phyloP scores from a whole-genome alignment of 2,113 vertebrate species.

The Morone saxatilis region DNA sequence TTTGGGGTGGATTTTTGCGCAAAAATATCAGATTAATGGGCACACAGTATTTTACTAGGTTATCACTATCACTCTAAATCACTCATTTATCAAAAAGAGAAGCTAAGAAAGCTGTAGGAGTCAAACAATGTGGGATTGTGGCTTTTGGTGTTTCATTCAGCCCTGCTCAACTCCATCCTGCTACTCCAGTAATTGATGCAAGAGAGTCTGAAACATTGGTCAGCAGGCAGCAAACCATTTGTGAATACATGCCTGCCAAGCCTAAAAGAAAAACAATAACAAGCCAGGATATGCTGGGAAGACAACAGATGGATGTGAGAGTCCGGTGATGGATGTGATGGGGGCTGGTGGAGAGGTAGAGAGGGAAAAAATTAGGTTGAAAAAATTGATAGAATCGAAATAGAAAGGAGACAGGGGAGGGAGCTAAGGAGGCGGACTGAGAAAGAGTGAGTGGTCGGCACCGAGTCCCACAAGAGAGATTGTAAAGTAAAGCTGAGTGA shows the following conservation, averaged over 20 bases:
- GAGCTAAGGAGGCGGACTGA: constrained; percentile 62
- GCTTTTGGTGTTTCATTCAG: constrained; percentile 54
- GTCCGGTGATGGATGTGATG: constrained; percentile 71
- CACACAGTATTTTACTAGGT: background rate
- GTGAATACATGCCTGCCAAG: constrained; percentile 72
- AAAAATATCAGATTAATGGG: constrained; percentile 14
- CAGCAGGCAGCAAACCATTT: constrained; percentile 74
- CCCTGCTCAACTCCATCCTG: constrained; percentile 37
- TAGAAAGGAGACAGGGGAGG: constrained; percentile 59
- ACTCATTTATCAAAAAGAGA: constrained; percentile 28
- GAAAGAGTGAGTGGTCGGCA: constrained; percentile 68
- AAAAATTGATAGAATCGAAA: constrained; percentile 57
- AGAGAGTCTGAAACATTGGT: constrained; percentile 72
- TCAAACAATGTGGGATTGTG: constrained; percentile 40
- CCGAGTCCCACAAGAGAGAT: constrained; percentile 92
- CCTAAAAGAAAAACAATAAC: constrained; percentile 76
- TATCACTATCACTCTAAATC: background rate
- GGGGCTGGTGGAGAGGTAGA: constrained; percentile 50
- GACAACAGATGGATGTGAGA: constrained; percentile 69
- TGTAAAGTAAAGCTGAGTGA: constrained; percentile 94
- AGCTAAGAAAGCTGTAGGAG: background rate
- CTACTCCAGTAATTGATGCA: constrained; percentile 76
- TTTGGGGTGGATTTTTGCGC: constrained; percentile 8
- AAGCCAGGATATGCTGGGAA: constrained; percentile 51
- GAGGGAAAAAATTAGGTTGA: constrained; percentile 61